These are phyloP conservation scores for Scaptomyza montana DNA, from an alignment of 1,140 invertebrate genomes.

Conservation along the genomic window DNA sequence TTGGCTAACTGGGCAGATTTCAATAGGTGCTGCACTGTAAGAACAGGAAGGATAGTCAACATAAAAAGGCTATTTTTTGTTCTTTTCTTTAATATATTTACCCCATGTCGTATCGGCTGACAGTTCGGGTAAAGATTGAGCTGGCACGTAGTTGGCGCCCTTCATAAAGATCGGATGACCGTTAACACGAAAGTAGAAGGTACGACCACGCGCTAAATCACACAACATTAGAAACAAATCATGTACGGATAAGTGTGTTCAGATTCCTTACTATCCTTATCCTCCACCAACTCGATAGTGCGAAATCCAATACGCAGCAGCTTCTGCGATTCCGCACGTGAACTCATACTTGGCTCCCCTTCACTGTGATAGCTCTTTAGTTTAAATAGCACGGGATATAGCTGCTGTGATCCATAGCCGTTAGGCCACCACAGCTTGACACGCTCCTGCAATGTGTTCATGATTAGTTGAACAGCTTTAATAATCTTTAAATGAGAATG, in stretches of 20 bases:
- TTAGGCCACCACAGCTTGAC: constrained; percentile 95
- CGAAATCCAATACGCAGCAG: constrained; percentile 91
- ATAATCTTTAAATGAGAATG: too few relatives aligned
- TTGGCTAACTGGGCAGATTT: constrained; percentile 88
- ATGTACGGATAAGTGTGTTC: not conserved
- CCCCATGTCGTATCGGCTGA: constrained; percentile 47
- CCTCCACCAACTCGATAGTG: constrained; percentile 91
- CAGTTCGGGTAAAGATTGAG: constrained; percentile 92
- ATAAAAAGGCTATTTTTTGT: not conserved
- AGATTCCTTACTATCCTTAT: constrained; percentile 84
- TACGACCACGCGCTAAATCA: constrained; percentile 84
- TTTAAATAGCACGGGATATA: constrained; percentile 89
- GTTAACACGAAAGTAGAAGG: constrained; percentile 96
- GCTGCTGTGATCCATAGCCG: constrained; percentile 92
- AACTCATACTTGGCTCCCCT: constrained; percentile 19
- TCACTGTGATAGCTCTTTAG: constrained; percentile 61
- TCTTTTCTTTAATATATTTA: constrained; percentile 7
- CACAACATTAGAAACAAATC: not conserved
- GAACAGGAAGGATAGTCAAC: not conserved
- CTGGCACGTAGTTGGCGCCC: constrained; percentile 97
- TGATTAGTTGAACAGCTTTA: not conserved
- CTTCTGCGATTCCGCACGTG: constrained; percentile 79
- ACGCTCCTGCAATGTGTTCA: constrained; percentile 34
- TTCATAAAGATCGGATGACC: constrained; percentile 95
- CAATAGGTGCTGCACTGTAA: constrained; percentile 54